Evolutionary conservation across 2,113 vertebrate genomes (phyloP).

Genomic region (Podilymbus podiceps): DNA sequence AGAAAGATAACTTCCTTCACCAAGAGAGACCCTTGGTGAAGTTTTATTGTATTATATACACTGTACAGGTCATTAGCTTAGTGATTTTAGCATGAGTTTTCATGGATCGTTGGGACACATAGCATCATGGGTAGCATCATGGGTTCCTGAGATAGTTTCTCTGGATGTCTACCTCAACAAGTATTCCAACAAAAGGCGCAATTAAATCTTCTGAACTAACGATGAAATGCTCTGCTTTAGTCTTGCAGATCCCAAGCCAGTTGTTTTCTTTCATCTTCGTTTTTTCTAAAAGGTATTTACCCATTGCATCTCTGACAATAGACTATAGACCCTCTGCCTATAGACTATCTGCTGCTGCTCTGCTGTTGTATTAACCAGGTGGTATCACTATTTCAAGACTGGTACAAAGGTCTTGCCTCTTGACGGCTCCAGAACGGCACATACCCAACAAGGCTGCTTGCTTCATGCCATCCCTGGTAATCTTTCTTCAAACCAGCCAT

Average conservation of each 20-base stretch:
- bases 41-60: not conserved
- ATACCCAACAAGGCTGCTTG: not conserved
- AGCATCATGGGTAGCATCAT: not conserved
- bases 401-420: not conserved
- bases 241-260: constrained; percentile 69
- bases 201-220: constrained; percentile 58
- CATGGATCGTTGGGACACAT: not conserved
- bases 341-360: not conserved
- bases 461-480: not conserved
- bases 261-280: constrained; percentile 46
- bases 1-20: not conserved
- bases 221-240: constrained; percentile 63
- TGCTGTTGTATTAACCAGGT: not conserved
- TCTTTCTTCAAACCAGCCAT: not conserved
- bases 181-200: constrained; percentile 64
- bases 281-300: constrained; percentile 57
- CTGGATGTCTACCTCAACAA: constrained; percentile 67
- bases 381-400: not conserved
- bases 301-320: constrained; percentile 38
- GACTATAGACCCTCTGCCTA: constrained; percentile 56
- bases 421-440: not conserved
- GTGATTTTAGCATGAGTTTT: not conserved
- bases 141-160: not conserved
- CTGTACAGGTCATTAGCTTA: not conserved
- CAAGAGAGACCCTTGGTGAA: not conserved